Base-by-base conservation (phyloP, 2,888 invertebrate species). In the Cheilosia urbana region DNA sequence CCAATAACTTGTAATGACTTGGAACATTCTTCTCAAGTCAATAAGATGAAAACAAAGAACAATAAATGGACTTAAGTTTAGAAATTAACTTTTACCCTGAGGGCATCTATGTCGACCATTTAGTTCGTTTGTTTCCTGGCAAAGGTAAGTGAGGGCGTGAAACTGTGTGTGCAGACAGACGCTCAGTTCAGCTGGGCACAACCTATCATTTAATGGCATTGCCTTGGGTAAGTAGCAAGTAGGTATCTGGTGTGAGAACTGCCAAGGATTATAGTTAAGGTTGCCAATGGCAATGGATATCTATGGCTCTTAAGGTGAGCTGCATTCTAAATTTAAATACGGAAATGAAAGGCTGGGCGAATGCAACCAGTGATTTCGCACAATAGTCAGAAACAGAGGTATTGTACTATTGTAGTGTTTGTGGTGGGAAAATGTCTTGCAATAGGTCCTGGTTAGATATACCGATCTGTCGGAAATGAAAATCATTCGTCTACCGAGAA, bases 1-100 rank as follows among this genome's bases (percentile, higher is more conserved):
- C 45, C 40, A 65, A 58, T n/a, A 82, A 76, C 65, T 82, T 82
- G 51, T 71, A 76, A 76, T 66, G 65, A 47, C 65, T 65, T 65
- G 51, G 40, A 76, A 76, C 49, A 58, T 49, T 40, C 19, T 24
- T 11, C 21, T 30, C 15, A 60, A 51, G 68, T 66, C 65, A 79
- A 66, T 72, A 66, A 60, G 24, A 80, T 11, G 27, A 40, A 73
- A 66, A 66, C 58, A 60, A 47, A 19, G 65, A 51, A 42, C 51
- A 60, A 34, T 49, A 58, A 30, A 73, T 24, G 37, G 19, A 58
- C 58, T 51, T 49, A 73, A 73, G 62, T 80, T 72, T 66, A 37
- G 53, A 72, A 73, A 73, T 73, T 73, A 73, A 72, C 34, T 66
- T 79, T 60, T 17, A 79, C 72, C 27, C 79, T 66, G 15, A 51